These are phyloP conservation scores for Clarias pachynema DNA, from an alignment of 2,797 vertebrate species.

Conservation along the genomic window DNA sequence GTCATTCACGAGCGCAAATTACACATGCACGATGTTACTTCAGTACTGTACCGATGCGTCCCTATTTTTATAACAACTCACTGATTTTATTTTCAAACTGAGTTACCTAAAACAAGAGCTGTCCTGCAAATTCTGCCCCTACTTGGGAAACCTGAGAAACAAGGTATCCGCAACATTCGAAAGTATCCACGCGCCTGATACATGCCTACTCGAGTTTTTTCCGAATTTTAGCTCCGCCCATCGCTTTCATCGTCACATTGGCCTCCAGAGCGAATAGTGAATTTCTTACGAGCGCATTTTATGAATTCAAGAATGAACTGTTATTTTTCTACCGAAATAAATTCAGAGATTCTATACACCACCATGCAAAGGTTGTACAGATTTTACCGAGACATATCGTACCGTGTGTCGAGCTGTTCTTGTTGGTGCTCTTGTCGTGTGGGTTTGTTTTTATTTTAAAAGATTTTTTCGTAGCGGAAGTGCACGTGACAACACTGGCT, in stretches of 20 bases:
- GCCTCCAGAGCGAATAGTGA: constrained; percentile 5
- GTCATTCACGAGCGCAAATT: background rate
- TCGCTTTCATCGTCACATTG: background rate
- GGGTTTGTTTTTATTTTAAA: constrained; percentile 57
- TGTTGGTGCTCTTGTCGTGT: constrained; percentile 71
- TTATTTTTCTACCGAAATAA: constrained; percentile 82
- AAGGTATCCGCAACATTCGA: background rate
- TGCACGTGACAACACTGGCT: constrained; percentile 74
- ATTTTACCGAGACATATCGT: constrained; percentile 72
- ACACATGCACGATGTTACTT: too few species aligned
- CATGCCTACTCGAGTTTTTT: background rate
- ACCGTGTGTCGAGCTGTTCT: constrained; percentile 70
- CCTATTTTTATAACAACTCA: too few species aligned
- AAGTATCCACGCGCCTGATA: background rate
- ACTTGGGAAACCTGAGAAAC: background rate
- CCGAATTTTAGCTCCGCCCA: background rate
- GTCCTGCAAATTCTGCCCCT: background rate
- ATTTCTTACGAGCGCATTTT: constrained; percentile 22
- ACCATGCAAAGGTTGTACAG: constrained; percentile 79
- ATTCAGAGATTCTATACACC: constrained; percentile 82
- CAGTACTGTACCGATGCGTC: background rate
- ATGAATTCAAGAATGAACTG: constrained; percentile 77
- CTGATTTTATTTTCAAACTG: background rate
- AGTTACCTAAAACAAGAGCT: background rate
- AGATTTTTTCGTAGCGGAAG: constrained; percentile 54